Conservation (phyloP, 2,113 vertebrate genomes). For the Gobiocypris rarus region DNA sequence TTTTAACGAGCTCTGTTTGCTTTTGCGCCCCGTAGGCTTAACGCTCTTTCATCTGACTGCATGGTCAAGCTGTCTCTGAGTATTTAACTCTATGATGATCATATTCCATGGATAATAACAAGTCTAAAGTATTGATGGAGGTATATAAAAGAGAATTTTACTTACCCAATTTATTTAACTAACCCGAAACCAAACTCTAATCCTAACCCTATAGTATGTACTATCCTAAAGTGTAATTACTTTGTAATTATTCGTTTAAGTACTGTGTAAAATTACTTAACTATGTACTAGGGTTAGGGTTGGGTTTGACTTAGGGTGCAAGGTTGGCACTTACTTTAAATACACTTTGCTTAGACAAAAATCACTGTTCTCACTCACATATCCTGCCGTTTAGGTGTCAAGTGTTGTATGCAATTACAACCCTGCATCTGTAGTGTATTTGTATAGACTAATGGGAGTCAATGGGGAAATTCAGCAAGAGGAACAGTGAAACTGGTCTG, state of each 20-base stretch:
- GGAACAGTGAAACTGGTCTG: background rate
- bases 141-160: background rate
- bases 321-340: background rate
- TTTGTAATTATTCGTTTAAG: too few species aligned
- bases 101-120: background rate
- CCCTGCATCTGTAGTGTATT: background rate
- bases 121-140: background rate
- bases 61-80: background rate
- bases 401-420: background rate
- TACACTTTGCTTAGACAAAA: background rate
- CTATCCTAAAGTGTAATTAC: too few species aligned
- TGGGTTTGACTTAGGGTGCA: background rate
- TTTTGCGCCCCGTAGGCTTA: slow-evolving; percentile 27
- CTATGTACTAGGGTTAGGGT: too few species aligned
- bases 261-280: too few species aligned
- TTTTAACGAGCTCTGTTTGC: slow-evolving; percentile 43
- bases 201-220: too few species aligned
- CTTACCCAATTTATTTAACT: too few species aligned
- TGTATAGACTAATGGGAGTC: background rate
- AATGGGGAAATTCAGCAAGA: background rate
- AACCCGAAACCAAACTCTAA: too few species aligned
- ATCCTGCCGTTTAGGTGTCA: background rate
- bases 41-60: slow-evolving; percentile 30
- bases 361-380: background rate
- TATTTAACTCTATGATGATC: background rate